Evolutionary conservation across 92 coral and sea anemone genomes (phyloP), one percentile per base, ranked within the genome.

Genomic region (Anthopleura xanthogrammica): DNA sequence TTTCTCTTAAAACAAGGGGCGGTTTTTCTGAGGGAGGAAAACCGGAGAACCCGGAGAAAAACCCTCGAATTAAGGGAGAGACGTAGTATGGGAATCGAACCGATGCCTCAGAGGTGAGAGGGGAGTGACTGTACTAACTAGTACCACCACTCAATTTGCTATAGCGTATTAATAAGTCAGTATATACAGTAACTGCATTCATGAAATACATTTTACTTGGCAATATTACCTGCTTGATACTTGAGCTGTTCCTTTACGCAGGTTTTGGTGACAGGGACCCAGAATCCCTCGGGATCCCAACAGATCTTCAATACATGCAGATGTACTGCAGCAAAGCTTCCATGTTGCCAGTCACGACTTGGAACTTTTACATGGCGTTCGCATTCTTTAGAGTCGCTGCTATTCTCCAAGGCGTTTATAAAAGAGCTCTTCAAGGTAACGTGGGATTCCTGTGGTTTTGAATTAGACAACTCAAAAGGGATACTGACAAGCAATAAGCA

Each of bases 321-420:
- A 89, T 91, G 84, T 95, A 95, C 85, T 95, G 98, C 62, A 77
- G 80, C 64, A 90, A 92, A 60, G 95, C 92, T 48, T 91, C 85
- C 7, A 90, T 92, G 60, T 91, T 97, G 16, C 88, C 91, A 2
- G 87, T 95, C 57, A 81, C 85, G 52, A 88, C 92, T 90, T 95
- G 98, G 98, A 93, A 91, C 71, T 88, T 91, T 77, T 95, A 95
- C 88, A 95, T 95, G 98, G 98, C 98, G 7, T 95, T 95, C 84
- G 87, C 97, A 3, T 95, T 95, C 82, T 95, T 93, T 75, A 92
- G 98, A 57, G 98, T 95, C 16, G 97, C 98, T 14, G 98, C 98
- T 62, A 95, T 95, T 81, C 87, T 95, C 4, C 98, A 95, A 88
- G 98, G 98, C 20, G 98, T 95, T 24, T 95, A 95, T 88, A 95